Evolutionary conservation across 2,113 vertebrate genomes (phyloP), one percentile per base, ranked within the genome.

Genomic region (Phalacrocorax aristotelis): DNA sequence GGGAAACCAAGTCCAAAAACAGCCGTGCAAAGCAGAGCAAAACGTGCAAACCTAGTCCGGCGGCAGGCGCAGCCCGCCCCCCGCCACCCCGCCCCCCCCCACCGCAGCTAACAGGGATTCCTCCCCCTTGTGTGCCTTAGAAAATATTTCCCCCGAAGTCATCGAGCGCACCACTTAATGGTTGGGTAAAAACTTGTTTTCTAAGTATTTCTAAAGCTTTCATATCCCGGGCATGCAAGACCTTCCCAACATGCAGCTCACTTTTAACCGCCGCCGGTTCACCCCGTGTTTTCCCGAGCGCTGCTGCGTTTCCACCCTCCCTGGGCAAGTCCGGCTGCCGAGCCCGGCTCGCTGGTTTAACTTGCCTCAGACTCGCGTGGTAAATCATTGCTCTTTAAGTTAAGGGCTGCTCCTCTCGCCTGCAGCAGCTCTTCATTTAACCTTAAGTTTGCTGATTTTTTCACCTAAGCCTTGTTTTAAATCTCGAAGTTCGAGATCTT

Each of bases 351-450:
- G 91, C 74, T 26, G 58, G 22, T 96, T 96, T 7, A 95, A 36
- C 49, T 92, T 95, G 4, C 9, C 78, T 77, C 72, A 11, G 97
- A 9, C 11, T 90, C 89, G 40, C 77, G 34, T 26, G 93, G 84
- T 57, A 98, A 81, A 42, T 96, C 85, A 52, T 51, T 66, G 68
- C 97, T 97, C n/a, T 97, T 97, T 23, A 80, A 70, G 42, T 96
- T 89, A 18, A 83, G 72, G 36, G 78, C 97, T 52, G 97, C 76
- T 66, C 94, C 92, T 79, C 87, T 81, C 55, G 97, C 95, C 93
- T 93, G 94, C 21, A 92, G 90, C 44, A 95, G 60, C 26, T 97
- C 93, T 84, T 93, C 66, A 6, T 58, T 97, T 83, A 86, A 91
- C 49, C 82, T 71, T 8, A 93, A 84, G 10, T 95, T 88, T 32